Conservation (phyloP, 2,888 invertebrate species). For the Dasysyrphus albostriatus region DNA sequence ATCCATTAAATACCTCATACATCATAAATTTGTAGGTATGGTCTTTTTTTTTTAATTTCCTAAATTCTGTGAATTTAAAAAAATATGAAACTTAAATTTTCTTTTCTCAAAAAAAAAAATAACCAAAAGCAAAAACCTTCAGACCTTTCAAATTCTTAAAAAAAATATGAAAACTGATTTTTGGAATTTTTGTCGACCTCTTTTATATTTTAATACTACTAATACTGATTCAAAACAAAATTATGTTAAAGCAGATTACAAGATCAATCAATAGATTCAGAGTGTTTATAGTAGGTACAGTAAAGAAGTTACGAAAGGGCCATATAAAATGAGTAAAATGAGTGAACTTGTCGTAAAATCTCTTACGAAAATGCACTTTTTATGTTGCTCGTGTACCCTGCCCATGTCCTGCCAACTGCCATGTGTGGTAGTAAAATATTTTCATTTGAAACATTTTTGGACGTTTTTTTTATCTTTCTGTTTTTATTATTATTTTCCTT, state of each 20-base stretch:
- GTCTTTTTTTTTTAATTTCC: too few species aligned
- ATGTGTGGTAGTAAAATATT: slow-evolving; percentile 55
- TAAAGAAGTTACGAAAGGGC: slow-evolving; percentile 23
- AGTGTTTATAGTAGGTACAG: neutral
- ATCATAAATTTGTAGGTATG: too few species aligned
- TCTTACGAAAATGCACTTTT: slow-evolving; percentile 67
- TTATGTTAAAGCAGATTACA: neutral
- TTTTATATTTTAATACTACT: too few species aligned
- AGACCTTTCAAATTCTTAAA: too few species aligned
- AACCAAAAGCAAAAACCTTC: too few species aligned
- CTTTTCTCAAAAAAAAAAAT: too few species aligned
- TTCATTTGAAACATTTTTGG: slow-evolving; percentile 38
- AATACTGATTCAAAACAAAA: too few species aligned
- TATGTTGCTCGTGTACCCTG: slow-evolving; percentile 53
- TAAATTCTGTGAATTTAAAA: too few species aligned
- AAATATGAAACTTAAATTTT: too few species aligned
- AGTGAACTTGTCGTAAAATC: slow-evolving; percentile 67
- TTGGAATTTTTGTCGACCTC: too few species aligned
- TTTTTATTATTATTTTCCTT: neutral
- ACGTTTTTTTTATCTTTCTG: neutral
- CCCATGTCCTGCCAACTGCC: slow-evolving; percentile 57
- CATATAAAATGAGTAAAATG: slow-evolving; percentile 65
- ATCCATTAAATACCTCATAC: too few species aligned
- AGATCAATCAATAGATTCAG: neutral
- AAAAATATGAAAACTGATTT: too few species aligned